Evolutionary conservation across 2,113 vertebrate species (phyloP).

Genomic region (Podocnemis expansa): DNA sequence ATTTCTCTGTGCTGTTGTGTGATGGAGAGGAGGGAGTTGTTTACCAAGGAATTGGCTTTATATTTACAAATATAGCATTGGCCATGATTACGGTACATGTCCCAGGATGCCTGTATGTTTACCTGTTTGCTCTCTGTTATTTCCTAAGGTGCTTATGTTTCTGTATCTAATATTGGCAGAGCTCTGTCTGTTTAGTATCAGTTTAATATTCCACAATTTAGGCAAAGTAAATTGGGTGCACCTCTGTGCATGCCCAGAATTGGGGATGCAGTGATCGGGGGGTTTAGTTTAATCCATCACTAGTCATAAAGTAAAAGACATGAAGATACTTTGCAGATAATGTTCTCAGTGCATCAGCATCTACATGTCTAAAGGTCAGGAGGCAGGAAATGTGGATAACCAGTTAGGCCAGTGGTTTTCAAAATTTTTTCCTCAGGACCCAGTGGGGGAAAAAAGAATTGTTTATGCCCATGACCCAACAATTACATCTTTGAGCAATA

Average conservation of each 20-base stretch:
- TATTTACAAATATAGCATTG: not conserved
- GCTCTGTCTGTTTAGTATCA: not conserved
- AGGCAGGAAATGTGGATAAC: rapidly evolving
- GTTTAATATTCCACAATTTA: not conserved
- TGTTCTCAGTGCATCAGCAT: not conserved
- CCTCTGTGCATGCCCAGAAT: not conserved
- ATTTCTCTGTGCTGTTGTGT: no score
- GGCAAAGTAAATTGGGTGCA: not conserved
- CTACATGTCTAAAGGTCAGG: not conserved
- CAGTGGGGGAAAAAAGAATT: no score
- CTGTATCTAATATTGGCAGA: not conserved
- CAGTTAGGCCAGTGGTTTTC: no score
- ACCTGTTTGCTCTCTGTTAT: not conserved
- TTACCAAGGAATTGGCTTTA: no score
- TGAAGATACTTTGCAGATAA: not conserved
- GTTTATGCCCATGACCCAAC: no score
- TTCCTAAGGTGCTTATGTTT: not conserved
- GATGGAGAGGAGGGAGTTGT: no score
- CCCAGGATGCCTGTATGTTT: not conserved
- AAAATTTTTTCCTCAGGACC: no score
- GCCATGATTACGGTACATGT: not conserved
- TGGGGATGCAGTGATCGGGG: not conserved
- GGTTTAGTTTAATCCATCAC: not conserved
- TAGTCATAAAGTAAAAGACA: not conserved
- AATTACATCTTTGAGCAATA: no score